Base-by-base conservation (phyloP, 2,797 vertebrate genomes). In the Protonibea diacanthus region DNA sequence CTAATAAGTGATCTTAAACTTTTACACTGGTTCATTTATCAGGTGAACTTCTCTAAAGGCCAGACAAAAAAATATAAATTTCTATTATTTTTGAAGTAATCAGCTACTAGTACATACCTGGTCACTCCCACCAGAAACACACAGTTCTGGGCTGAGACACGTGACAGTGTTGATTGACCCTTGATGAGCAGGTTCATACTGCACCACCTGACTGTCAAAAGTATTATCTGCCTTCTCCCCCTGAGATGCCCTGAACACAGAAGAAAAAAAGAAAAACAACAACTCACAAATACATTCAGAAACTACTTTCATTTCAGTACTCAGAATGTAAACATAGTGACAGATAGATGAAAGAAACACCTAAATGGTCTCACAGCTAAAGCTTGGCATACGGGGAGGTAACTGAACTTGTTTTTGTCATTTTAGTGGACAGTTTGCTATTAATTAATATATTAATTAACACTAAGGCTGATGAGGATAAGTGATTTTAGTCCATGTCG, bases 381-480 rank as follows among this genome's bases (percentile, higher is more conserved):
- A 96, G 38, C 95, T 99, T 55, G 97, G 97, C 83, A 98, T 99
- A 79, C 99, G 98, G 98, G 95, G 96, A 97, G 98, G 98, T 99
- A 88, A 80, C 17, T 52, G 48, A 83, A 76, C 72, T 72, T 69
- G 65, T 79, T 40, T 53, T 53, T 42, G 53, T 48, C 7, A 20
- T 66, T 69, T 49, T 27, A 52, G 6, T 33, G 6, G 6, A 33
- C 29, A 33, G 29, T 6, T 33, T 33, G 6, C 48, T 49, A 13
- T 42, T 3, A 42, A 13, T 42, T 11, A 17, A 9, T 49, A 49
- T 49, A 51, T 12, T n/a, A 1, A 56, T n/a, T 15, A 38, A 58
- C 44, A 17, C 18, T 18, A 52, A 23, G 25, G 33, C 6, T 40
- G 33, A 5, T 42, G 58, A 21, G 2, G 1, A 25, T 21, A 27